Evolutionary conservation across 2,797 vertebrate species (phyloP).

Genomic region (Pangasius krempfi): DNA sequence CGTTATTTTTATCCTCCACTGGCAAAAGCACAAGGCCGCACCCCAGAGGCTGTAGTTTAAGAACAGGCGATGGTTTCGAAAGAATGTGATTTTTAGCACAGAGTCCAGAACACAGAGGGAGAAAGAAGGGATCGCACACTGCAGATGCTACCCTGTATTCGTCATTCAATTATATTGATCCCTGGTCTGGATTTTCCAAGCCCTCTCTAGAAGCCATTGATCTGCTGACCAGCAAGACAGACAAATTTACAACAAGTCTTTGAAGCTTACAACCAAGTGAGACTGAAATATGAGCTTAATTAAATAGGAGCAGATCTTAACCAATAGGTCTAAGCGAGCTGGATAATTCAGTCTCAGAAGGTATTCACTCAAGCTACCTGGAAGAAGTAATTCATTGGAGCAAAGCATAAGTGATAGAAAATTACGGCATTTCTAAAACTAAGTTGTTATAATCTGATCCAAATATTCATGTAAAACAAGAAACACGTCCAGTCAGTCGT

Average conservation of each 20-base stretch:
- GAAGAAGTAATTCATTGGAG: background rate
- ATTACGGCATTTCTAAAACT: background rate
- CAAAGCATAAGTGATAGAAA: background rate
- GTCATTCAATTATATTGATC: slow-evolving; percentile 54
- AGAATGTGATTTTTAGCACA: slow-evolving; percentile 56
- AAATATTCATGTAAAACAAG: background rate
- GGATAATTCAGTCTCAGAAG: background rate
- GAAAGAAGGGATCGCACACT: slow-evolving; percentile 8
- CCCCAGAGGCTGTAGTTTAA: slow-evolving; percentile 62
- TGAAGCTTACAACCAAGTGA: slow-evolving; percentile 14
- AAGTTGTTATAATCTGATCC: background rate
- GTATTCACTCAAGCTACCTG: background rate
- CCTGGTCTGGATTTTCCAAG: slow-evolving; percentile 18
- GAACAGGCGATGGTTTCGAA: slow-evolving; percentile 53
- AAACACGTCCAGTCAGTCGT: background rate
- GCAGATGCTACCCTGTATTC: slow-evolving; percentile 42
- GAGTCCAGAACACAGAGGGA: slow-evolving; percentile 25
- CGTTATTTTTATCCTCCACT: slow-evolving; percentile 60
- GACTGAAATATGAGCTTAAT: slow-evolving; percentile 35
- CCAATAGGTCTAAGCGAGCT: background rate
- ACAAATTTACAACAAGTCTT: slow-evolving; percentile 50
- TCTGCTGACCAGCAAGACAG: slow-evolving; percentile 46
- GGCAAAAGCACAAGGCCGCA: slow-evolving; percentile 57
- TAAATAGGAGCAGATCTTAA: slow-evolving; percentile 13
- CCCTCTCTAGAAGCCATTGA: slow-evolving; percentile 43